These are phyloP conservation scores for Garra rufa DNA, from an alignment of 2,113 vertebrate genomes.

Conservation along the genomic window DNA sequence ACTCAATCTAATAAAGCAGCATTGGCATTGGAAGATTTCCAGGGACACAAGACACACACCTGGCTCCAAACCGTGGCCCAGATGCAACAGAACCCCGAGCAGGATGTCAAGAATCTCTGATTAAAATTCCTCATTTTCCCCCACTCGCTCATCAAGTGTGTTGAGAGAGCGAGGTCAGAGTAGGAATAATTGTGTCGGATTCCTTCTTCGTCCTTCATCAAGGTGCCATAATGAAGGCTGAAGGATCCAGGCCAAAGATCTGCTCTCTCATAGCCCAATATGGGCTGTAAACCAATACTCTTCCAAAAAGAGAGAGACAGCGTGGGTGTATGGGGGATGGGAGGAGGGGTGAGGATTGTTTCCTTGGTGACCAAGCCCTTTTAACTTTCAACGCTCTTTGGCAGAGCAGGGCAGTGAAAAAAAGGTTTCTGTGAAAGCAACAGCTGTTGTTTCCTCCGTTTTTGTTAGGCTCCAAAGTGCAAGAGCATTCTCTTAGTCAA, in stretches of 20 bases:
- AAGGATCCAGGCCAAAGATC: slow-evolving; percentile 70
- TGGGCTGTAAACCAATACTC: slow-evolving; percentile 83
- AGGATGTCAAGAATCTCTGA: slow-evolving; percentile 73
- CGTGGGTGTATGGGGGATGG: slow-evolving; percentile 58
- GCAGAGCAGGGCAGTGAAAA: slow-evolving; percentile 76
- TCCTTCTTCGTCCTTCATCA: slow-evolving; percentile 82
- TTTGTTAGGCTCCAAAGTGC: slow-evolving; percentile 67
- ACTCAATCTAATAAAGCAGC: slow-evolving; percentile 51
- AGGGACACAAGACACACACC: slow-evolving; percentile 46
- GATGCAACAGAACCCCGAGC: slow-evolving; percentile 58
- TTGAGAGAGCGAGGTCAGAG: slow-evolving; percentile 67
- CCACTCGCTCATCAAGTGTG: slow-evolving; percentile 82
- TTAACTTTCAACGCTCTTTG: slow-evolving; percentile 49
- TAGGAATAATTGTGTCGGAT: slow-evolving; percentile 77
- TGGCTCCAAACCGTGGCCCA: slow-evolving; percentile 42
- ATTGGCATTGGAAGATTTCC: slow-evolving; percentile 41
- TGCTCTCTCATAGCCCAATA: slow-evolving; percentile 63
- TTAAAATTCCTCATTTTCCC: slow-evolving; percentile 75
- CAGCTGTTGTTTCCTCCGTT: slow-evolving; percentile 85
- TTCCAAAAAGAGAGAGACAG: slow-evolving; percentile 43
- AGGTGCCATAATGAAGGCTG: slow-evolving; percentile 77
- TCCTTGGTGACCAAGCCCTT: slow-evolving; percentile 78
- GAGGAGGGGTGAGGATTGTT: slow-evolving; percentile 70
- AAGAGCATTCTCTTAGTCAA: slow-evolving; percentile 69
- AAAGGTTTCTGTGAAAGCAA: slow-evolving; percentile 90